phyloP scores from a whole-genome alignment of 2,113 vertebrate genomes.

The Scortum barcoo region DNA sequence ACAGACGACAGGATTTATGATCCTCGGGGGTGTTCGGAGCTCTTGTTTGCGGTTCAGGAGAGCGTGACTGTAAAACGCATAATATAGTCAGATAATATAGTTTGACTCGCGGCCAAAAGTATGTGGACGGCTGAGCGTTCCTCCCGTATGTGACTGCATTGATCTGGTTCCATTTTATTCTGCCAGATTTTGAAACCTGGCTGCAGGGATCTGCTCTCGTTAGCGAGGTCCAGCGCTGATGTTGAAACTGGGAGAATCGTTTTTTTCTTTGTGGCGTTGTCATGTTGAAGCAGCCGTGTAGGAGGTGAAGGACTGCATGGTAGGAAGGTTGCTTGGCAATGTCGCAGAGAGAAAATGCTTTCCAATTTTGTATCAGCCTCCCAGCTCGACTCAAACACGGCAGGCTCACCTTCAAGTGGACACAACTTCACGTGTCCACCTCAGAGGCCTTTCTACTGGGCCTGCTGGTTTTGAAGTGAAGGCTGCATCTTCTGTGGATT shows the following conservation, averaged over 20 bases:
- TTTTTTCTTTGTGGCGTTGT: background rate
- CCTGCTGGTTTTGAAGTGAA: no score
- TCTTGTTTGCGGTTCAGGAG: slow-evolving; percentile 44
- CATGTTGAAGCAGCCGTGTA: background rate
- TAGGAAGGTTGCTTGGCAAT: background rate
- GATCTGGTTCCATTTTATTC: no score
- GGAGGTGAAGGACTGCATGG: background rate
- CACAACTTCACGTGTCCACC: no score
- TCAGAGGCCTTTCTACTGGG: no score
- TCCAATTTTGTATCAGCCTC: no score
- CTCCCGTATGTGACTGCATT: background rate
- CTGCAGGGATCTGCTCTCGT: no score
- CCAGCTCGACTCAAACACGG: no score
- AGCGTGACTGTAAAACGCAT: slow-evolving; percentile 38
- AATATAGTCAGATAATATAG: background rate
- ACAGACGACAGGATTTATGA: slow-evolving; percentile 45
- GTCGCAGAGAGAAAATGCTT: background rate
- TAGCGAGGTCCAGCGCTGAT: no score
- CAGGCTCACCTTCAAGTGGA: no score
- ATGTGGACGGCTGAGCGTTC: background rate
- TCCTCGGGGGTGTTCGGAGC: background rate
- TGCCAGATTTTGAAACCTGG: no score
- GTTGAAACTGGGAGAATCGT: background rate
- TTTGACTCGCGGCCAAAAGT: background rate
- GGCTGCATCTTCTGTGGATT: no score